Base-by-base conservation (phyloP, 1,140 invertebrate species). In the Cotesia glomerata region DNA sequence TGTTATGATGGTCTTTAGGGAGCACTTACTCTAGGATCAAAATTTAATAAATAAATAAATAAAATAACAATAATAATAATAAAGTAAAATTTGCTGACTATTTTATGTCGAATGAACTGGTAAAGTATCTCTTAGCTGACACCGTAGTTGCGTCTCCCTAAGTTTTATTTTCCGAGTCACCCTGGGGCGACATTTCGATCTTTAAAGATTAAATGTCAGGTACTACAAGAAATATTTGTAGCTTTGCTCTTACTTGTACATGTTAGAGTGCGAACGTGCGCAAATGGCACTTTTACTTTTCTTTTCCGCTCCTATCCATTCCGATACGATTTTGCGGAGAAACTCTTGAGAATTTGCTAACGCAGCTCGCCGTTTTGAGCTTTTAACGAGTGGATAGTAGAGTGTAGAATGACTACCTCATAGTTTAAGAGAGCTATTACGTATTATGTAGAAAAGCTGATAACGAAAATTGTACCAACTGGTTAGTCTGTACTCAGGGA, bases 11-110 rank as follows among this genome's bases (percentile, higher is more conserved):
- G 3, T 26, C 1, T 26, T 26, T 26, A 26, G 2, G 26, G 26
- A 26, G 26, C 26, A 26, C 26, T 26, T 26, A 3, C 26, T 26
- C 26, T 3, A 26, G 26, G 26, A 26, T 26, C 26, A 26, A 26
- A 26, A 26, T 26, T 26, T 26, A 26, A 26, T 26, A 26, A 26
- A 26, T 26, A 26, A 26, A 26, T 26, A 26, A 26, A 26, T 26
- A 26, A 26, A 26, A 26, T 26, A 26, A 26, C 26, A 26, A 26
- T 26, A 26, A 26, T 26, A 26, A 26, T 26, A 26, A 26, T 26
- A 26, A 26, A 26, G 3, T 26, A 45, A 45, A 45, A 9, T 81
- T 71, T 74, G 81, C 80, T 83, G 81, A 83, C 79, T 81, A 83
- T 81, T 78, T 78, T 45, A 75, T 77, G 73, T 74, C 72, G 74